Percentiles rank a stretch among this genome's conserved stretches.
These are phyloP conservation scores for Neopipo cinnamomea DNA, from an alignment of 2,113 vertebrate species.

Conservation along the genomic window DNA sequence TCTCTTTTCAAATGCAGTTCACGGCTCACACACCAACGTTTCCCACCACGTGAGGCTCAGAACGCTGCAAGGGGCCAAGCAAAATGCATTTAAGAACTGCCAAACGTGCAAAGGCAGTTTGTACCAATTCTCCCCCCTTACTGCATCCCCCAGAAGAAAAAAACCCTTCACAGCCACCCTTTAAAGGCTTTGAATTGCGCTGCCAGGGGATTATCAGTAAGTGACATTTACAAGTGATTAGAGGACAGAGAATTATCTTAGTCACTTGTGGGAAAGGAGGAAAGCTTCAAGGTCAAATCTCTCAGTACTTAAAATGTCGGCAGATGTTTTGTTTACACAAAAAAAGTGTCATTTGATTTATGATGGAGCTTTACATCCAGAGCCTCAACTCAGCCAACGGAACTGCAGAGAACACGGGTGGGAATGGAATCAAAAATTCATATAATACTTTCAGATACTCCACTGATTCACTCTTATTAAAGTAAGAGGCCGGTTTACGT, in stretches of 20 bases:
- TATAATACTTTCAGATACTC: background rate
- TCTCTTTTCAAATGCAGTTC: conserved; percentile 63
- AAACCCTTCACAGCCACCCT: conserved; percentile 50
- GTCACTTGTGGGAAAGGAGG: conserved; percentile 62
- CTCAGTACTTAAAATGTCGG: conserved; percentile 43
- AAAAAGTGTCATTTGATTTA: conserved; percentile 51
- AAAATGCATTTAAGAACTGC: conserved; percentile 56
- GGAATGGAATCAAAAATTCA: conserved; percentile 29
- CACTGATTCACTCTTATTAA: conserved; percentile 39
- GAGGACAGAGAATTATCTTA: conserved; percentile 62
- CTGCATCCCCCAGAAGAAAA: background rate
- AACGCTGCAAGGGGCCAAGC: conserved; percentile 50
- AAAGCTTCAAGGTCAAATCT: conserved; percentile 64
- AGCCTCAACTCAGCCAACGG: background rate
- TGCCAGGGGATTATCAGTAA: conserved; percentile 60
- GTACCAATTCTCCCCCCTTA: background rate
- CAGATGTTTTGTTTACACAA: conserved; percentile 63
- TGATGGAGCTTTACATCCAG: conserved; percentile 2
- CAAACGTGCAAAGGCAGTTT: conserved; percentile 59
- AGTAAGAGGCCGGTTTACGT: background rate
- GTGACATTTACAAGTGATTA: conserved; percentile 67
- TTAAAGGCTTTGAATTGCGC: conserved; percentile 57
- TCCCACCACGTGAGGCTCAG: conserved; percentile 54
- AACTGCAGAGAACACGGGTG: conserved; percentile 4
- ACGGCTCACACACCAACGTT: conserved; percentile 44